phyloP scores from a whole-genome alignment of 2,888 invertebrate species.

The Strigamia maritima region DNA sequence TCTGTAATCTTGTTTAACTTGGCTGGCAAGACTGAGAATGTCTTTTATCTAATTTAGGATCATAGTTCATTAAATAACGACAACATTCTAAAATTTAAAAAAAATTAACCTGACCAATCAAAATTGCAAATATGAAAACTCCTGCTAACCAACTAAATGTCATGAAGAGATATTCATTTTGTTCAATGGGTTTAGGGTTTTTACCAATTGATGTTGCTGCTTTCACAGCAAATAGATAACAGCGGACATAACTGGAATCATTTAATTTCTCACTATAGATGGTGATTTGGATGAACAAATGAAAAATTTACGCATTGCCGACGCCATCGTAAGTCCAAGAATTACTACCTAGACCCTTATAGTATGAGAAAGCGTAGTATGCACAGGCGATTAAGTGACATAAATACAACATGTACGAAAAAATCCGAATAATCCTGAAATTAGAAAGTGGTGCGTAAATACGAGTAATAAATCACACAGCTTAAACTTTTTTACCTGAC shows the following conservation, averaged over 20 bases:
- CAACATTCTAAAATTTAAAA: not conserved
- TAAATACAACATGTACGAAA: conserved; percentile 89
- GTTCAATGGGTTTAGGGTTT: conserved; percentile 58
- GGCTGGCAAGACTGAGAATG: conserved; percentile 82
- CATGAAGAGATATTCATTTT: conserved; percentile 58
- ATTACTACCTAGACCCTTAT: conserved; percentile 79
- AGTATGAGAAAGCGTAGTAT: conserved; percentile 82
- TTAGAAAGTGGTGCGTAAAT: conserved; percentile 10
- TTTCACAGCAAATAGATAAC: conserved; percentile 59
- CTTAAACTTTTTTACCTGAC: conserved; percentile 56
- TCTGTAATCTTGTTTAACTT: conserved; percentile 70
- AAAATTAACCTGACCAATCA: conserved; percentile 58
- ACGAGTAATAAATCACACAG: not conserved
- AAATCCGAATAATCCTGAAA: conserved; percentile 72
- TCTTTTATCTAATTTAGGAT: conserved; percentile 67
- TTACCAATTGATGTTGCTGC: conserved; percentile 59
- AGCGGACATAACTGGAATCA: conserved; percentile 54
- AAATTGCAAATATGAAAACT: conserved; percentile 59
- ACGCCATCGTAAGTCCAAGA: conserved; percentile 81
- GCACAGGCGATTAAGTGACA: conserved; percentile 92
- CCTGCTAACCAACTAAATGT: conserved; percentile 58
- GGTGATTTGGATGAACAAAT: not conserved
- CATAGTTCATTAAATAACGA: not conserved
- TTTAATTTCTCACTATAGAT: not conserved
- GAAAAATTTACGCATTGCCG: conserved; percentile 51